These are phyloP conservation scores for Apoda limacodes DNA, from an alignment of 2,888 invertebrate species.

Conservation along the genomic window DNA sequence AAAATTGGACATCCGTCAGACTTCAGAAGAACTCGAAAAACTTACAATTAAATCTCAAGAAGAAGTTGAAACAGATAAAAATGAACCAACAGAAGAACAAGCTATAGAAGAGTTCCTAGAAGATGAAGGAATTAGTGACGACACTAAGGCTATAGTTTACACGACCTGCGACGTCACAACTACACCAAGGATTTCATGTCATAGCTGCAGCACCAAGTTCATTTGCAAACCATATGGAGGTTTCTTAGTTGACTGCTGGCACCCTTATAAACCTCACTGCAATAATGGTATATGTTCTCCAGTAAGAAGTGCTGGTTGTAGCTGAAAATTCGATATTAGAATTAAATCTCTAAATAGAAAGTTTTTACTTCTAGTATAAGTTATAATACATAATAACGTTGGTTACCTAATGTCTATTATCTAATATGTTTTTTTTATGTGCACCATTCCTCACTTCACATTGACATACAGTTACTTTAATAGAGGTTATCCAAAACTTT, in stretches of 20 bases:
- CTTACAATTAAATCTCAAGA: too few relatives aligned
- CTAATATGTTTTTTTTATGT: too few relatives aligned
- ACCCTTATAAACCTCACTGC: constrained; percentile 33
- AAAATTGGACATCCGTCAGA: too few relatives aligned
- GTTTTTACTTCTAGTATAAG: too few relatives aligned
- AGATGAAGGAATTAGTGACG: constrained; percentile 1
- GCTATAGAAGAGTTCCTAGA: constrained; percentile 3
- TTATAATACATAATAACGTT: too few relatives aligned
- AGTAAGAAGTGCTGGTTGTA: constrained; percentile 30
- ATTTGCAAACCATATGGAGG: constrained; percentile 41
- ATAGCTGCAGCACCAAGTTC: constrained; percentile 34
- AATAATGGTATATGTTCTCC: constrained; percentile 38
- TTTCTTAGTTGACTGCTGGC: constrained; percentile 28
- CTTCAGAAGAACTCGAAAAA: too few relatives aligned
- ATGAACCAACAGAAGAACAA: constrained; percentile 2
- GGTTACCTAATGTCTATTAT: too few relatives aligned
- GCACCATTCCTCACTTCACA: too few relatives aligned
- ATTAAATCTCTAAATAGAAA: too few relatives aligned
- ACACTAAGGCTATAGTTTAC: constrained; percentile 20
- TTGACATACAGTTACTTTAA: too few relatives aligned
- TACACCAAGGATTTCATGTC: constrained; percentile 28
- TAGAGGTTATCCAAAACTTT: too few relatives aligned
- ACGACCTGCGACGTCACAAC: constrained; percentile 28
- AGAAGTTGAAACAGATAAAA: background rate
- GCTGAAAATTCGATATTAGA: too few relatives aligned